These are phyloP conservation scores for Scolopax mira DNA, from an alignment of 2,113 vertebrate genomes.

Conservation along the genomic window DNA sequence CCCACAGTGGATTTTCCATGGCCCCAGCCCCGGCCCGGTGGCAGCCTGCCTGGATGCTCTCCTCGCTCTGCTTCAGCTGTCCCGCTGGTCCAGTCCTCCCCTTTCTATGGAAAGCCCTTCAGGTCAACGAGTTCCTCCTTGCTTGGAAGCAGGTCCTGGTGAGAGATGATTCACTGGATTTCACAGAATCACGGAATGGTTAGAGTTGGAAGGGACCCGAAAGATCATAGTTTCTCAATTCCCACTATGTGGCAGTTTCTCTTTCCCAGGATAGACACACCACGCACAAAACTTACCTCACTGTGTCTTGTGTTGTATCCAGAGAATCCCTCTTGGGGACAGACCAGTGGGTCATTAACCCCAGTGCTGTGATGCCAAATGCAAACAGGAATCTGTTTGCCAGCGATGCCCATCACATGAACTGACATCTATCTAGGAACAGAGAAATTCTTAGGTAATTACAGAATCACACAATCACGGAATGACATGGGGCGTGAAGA, in stretches of 20 bases:
- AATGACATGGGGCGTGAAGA: too few relatives aligned
- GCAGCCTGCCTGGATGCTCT: background rate
- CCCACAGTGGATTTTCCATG: background rate
- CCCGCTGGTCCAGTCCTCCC: background rate
- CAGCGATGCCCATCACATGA: conserved; percentile 89
- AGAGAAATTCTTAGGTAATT: background rate
- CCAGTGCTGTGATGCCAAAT: conserved; percentile 85
- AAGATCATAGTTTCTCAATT: background rate
- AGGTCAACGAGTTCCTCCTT: background rate
- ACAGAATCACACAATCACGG: too few relatives aligned
- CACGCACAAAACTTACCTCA: conserved; percentile 75
- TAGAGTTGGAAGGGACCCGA: background rate
- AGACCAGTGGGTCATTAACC: conserved; percentile 87
- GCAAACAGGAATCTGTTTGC: conserved; percentile 90
- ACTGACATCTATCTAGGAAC: conserved; percentile 86
- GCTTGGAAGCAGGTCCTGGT: fast-evolving
- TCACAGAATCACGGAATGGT: background rate
- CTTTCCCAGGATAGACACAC: background rate
- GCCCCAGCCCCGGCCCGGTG: fast-evolving
- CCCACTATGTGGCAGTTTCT: background rate
- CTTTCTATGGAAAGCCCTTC: background rate
- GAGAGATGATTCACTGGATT: background rate
- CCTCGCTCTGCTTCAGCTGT: fast-evolving
- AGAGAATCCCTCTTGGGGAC: conserved; percentile 89
- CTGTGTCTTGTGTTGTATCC: conserved; percentile 82